A percentile compares a stretch with the other conserved stretches of the same genome.
phyloP scores from a whole-genome alignment of 2,888 invertebrate genomes.

The Drosophila prostipennis region DNA sequence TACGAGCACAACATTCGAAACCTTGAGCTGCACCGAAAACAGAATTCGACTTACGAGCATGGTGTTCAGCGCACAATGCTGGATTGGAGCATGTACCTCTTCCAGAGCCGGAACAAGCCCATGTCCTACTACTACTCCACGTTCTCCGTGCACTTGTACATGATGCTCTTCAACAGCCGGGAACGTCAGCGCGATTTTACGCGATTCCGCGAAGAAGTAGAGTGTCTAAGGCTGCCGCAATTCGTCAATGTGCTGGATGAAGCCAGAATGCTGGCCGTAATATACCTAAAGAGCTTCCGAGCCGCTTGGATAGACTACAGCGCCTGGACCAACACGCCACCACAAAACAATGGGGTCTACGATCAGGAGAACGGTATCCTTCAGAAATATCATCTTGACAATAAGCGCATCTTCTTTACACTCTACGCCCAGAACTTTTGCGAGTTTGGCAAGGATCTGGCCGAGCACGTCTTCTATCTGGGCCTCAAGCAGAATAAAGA shows the following conservation, averaged over 20 bases:
- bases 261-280: conserved; percentile 78
- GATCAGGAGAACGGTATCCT: conserved; percentile 80
- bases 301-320: conserved; percentile 78
- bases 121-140: conserved; percentile 82
- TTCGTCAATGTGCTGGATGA: conserved; percentile 80
- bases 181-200: conserved; percentile 74
- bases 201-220: conserved; percentile 71
- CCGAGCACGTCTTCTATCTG: conserved; percentile 81
- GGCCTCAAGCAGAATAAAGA: conserved; percentile 79
- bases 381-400: conserved; percentile 69
- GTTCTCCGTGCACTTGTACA: conserved; percentile 81
- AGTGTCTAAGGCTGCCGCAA: conserved; percentile 81
- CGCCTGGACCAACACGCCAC: conserved; percentile 66
- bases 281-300: conserved; percentile 81
- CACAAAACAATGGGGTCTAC: conserved; percentile 64
- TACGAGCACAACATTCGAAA: conserved; percentile 81
- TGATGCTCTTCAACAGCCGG: conserved; percentile 80
- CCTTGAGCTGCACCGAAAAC: conserved; percentile 70
- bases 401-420: conserved; percentile 80
- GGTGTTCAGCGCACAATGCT: conserved; percentile 78
- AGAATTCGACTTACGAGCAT: conserved; percentile 74
- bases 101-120: conserved; percentile 81
- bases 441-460: conserved; percentile 81
- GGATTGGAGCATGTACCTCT: conserved; percentile 81
- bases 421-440: conserved; percentile 83